Evolutionary conservation across 2,888 invertebrate genomes (phyloP), one percentile per base, ranked within the genome.

Genomic region (Xylota segnis): DNA sequence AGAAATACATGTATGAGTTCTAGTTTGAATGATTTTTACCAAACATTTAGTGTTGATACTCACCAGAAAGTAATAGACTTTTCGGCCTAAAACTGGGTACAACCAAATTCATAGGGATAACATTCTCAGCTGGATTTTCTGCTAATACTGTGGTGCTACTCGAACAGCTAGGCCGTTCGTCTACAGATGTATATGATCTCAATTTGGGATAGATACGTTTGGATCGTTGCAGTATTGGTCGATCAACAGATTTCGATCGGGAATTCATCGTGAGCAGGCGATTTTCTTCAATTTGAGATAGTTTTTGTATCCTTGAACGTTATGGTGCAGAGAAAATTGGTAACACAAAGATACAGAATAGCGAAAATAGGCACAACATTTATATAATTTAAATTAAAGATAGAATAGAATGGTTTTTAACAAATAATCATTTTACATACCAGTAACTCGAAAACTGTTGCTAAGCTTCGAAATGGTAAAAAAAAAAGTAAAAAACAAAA

Each of bases 241-340:
- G 90, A 88, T 91, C 91, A 83, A 91, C 88, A 12, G 91, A 91
- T 74, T 89, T 87, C 47, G 91, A 90, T 54, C 91, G 89, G 32
- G 71, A 87, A 37, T 90, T 90, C 87, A 90, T 89, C 52, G 88
- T 56, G 58, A 82, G 86, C 77, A 83, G 83, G 74, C 89, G 89
- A 78, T 87, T 89, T 76, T 86, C 86, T 86, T 86, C 86, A 86
- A 86, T 86, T 86, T 86, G 82, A 86, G 81, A 86, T 86, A 86
- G 82, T 86, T 81, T 86, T 86, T 81, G 86, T 86, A 86, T 86
- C 86, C 86, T 86, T 86, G 72, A 82, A 86, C 86, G 82, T 86
- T 86, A 82, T 82, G 76, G 81, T 82, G 86, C 77, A 76, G 77
- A 79, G 23, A 77, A 86, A 77, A 72, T 72, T 72, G 65, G 79